A percentile compares a stretch with the other conserved stretches of the same genome.
phyloP scores from a whole-genome alignment of 2,888 invertebrate genomes.

The Papilio demoleus region DNA sequence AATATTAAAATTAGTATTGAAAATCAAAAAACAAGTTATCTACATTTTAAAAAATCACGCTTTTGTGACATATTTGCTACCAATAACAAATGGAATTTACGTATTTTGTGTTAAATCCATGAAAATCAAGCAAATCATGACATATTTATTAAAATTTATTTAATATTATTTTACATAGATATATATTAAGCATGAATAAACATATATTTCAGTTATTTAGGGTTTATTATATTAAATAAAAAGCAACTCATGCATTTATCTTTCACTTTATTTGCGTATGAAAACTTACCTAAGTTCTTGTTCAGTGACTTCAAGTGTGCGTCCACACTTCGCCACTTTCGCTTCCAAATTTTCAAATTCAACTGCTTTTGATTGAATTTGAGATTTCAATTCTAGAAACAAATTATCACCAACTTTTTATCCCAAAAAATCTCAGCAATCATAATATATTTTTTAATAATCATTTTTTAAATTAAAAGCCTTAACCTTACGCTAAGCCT shows the following conservation, averaged over 20 bases:
- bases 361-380: constrained; percentile 63
- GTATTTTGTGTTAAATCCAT: background rate
- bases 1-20: constrained; percentile 53
- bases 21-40: constrained; percentile 21
- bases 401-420: background rate
- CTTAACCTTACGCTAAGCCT: too few species aligned
- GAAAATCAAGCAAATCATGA: constrained; percentile 9
- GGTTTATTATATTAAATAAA: background rate
- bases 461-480: too few species aligned
- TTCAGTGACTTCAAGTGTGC: constrained; percentile 75
- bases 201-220: background rate
- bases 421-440: too few species aligned
- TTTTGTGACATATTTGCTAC: constrained; percentile 60
- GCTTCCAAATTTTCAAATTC: constrained; percentile 66
- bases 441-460: too few species aligned
- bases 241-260: constrained; percentile 20
- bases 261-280: background rate
- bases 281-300: constrained; percentile 72
- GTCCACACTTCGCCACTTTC: constrained; percentile 70
- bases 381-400: constrained; percentile 69
- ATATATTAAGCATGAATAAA: background rate
- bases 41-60: constrained; percentile 41
- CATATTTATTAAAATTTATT: background rate
- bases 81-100: constrained; percentile 56
- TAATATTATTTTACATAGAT: background rate